Conservation (phyloP, 2,113 vertebrate genomes). For the Dasypus novemcinctus region DNA sequence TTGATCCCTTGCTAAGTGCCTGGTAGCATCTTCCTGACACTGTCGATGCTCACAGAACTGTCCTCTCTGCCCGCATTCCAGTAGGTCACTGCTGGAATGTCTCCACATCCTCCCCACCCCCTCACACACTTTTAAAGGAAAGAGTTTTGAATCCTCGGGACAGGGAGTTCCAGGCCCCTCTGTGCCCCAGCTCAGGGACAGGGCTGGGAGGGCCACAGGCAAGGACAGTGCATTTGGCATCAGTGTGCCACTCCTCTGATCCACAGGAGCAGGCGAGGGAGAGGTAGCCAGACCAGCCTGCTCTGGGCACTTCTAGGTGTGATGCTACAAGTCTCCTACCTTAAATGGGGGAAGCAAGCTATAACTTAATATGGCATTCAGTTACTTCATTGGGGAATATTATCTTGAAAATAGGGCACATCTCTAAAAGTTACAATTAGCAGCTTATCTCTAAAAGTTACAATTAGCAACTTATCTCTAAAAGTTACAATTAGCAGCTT, state of each 20-base stretch:
- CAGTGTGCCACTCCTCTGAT: neutral
- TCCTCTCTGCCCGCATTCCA: neutral
- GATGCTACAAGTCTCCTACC: neutral
- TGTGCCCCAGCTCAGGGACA: neutral
- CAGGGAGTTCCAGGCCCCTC: neutral
- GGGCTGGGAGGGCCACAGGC: neutral
- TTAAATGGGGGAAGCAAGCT: neutral
- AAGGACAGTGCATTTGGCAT: neutral
- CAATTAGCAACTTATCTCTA: neutral
- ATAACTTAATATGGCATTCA: neutral
- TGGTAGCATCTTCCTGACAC: neutral
- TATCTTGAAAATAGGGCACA: neutral
- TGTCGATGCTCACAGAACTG: accelerated
- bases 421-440: neutral
- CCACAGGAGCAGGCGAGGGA: accelerated
- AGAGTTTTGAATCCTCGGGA: neutral
- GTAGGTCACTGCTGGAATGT: neutral
- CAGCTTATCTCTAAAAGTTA: no score
- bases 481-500: neutral
- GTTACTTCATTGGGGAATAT: neutral
- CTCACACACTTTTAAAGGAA: neutral
- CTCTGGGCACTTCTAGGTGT: neutral
- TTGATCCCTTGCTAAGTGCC: neutral
- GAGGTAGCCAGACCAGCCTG: neutral
- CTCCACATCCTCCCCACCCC: neutral